These are phyloP conservation scores for Ornithorhynchus anatinus DNA, from an alignment of 2,113 vertebrate genomes.

Conservation along the genomic window DNA sequence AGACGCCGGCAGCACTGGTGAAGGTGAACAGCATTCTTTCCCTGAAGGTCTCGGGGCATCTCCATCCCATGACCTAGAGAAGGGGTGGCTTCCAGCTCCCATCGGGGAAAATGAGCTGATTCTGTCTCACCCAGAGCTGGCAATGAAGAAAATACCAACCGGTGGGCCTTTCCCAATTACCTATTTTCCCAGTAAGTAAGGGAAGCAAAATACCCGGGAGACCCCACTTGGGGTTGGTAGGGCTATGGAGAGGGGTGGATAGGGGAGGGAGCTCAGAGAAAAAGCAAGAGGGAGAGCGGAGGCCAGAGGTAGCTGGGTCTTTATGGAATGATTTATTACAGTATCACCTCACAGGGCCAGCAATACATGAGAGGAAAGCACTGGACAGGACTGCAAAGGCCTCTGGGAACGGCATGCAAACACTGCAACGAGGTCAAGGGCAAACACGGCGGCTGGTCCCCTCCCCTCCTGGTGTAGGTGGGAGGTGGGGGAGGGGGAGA, in stretches of 20 bases:
- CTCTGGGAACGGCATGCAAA: slow-evolving; percentile 90
- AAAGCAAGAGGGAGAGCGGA: not conserved
- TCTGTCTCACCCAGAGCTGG: no score
- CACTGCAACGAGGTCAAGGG: slow-evolving; percentile 76
- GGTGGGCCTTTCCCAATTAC: no score
- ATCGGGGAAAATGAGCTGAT: no score
- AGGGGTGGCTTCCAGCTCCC: no score
- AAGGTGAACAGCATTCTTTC: no score
- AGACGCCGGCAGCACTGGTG: no score
- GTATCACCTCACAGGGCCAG: slow-evolving; percentile 85
- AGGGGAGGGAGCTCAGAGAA: not conserved
- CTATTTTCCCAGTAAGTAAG: no score
- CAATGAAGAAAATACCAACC: no score
- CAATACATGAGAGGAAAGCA: slow-evolving; percentile 86
- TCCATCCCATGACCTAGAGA: no score
- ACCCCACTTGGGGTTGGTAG: not conserved
- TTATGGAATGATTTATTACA: slow-evolving; percentile 92
- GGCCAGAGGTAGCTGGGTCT: slow-evolving; percentile 45
- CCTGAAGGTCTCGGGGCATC: no score
- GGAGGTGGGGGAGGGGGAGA: no score
- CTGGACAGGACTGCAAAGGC: slow-evolving; percentile 90
- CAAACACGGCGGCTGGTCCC: slow-evolving; percentile 61
- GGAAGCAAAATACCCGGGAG: no score
- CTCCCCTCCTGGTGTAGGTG: slow-evolving; percentile 18
- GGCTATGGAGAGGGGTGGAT: not conserved